Evolutionary conservation across 1,140 invertebrate genomes (phyloP), one percentile per base, ranked within the genome.

Genomic region (Tachypleus tridentatus): DNA sequence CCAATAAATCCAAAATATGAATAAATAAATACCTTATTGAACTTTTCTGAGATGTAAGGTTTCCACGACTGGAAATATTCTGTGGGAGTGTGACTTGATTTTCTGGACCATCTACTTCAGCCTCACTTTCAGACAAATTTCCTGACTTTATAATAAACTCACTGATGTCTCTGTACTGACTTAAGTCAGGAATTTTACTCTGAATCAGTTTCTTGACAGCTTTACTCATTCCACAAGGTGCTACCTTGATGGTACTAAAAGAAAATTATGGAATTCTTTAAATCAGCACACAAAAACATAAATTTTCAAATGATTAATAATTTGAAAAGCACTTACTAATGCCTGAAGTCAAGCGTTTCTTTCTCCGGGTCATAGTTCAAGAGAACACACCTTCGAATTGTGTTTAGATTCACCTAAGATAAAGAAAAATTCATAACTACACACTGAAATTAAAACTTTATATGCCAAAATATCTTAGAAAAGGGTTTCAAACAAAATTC

Each of bases 171-270:
- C 87, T 80, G 74, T 88, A 97, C 62, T 84, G 84, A 6, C 86
- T 82, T 10, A 99, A 77, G 80, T 99, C 90, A 3, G 96, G 96
- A 59, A 98, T 81, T 80, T 90, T 93, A 56, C 87, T 87, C 76
- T 89, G 86, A 3, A 97, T 83, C 61, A 99, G 80, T 80, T 98
- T 98, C 74, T 96, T 96, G 0, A 97, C 86, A n/a, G 90, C 86
- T 75, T 83, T 88, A n/a, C 87, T 89, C 11, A 98, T 77, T 7
- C 95, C 96, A 54, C 89, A 85, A 1, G 97, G 94, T 49, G 87
- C 78, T 11, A 82, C 74, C 65, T 76, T 77, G 50, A 84, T 77
- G 52, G 79, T 76, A 70, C 80, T 81, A 70, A 62, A 74, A 70
- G 47, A 50, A 66, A 57, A 68, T 61, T n/a, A 70, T 64, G 57